These are phyloP conservation scores for Diachasma alloeum DNA, from an alignment of 1,140 invertebrate species.

Conservation along the genomic window DNA sequence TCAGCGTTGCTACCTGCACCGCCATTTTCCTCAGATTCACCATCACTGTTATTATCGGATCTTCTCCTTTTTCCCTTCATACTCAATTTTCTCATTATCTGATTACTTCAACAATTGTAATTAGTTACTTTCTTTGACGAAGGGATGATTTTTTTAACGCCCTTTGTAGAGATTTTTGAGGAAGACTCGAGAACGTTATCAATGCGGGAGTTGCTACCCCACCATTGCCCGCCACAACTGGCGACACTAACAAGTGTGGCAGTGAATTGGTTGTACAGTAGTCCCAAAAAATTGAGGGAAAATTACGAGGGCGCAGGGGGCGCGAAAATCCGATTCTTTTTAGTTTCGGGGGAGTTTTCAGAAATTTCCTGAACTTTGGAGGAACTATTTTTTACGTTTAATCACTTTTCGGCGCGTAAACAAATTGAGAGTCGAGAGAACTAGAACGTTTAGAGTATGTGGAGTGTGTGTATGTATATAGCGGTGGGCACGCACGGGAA, in stretches of 20 bases:
- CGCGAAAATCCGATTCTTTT: neutral
- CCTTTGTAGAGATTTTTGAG: neutral
- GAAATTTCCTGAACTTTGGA: neutral
- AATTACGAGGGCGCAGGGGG: neutral
- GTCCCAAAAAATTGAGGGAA: neutral
- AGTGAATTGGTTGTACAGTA: neutral
- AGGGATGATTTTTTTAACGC: neutral
- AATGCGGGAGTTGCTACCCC: neutral
- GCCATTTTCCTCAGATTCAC: slow-evolving; percentile 56
- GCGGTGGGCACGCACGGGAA: no score
- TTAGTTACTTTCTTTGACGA: neutral
- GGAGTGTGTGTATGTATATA: no score
- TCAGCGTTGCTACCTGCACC: slow-evolving; percentile 36
- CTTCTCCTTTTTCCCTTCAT: slow-evolving; percentile 52
- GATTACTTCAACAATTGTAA: neutral
- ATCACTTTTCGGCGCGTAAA: neutral
- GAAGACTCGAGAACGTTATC: neutral
- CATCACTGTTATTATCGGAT: slow-evolving; percentile 51
- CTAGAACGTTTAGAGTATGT: neutral
- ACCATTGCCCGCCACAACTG: neutral
- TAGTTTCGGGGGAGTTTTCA: neutral
- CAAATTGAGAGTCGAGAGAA: neutral
- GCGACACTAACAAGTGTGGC: neutral
- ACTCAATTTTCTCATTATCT: slow-evolving; percentile 29
- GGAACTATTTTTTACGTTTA: neutral